Conservation (phyloP, 2,113 vertebrate genomes). For the Lasiurus borealis region DNA sequence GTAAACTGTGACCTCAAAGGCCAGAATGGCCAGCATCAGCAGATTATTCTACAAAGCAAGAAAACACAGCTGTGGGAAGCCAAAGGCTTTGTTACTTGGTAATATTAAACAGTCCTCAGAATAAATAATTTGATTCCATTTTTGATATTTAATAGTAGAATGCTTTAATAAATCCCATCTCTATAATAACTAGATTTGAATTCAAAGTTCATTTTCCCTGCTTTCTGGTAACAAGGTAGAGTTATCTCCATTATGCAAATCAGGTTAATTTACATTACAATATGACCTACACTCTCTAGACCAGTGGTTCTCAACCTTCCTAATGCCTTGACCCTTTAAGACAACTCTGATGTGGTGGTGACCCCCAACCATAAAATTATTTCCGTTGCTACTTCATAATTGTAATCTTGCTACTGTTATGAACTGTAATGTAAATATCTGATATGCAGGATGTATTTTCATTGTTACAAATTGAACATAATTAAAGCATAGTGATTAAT, state of each 20-base stretch:
- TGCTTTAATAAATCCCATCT: neutral
- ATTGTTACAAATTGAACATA: no score
- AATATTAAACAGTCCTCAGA: neutral
- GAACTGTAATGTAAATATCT: no score
- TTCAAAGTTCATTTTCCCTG: neutral
- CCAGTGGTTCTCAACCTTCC: no score
- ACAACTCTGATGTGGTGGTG: no score
- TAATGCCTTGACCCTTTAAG: no score
- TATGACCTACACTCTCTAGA: neutral
- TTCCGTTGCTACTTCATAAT: no score
- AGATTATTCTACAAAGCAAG: constrained; percentile 91
- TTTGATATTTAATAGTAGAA: neutral
- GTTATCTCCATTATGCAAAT: neutral
- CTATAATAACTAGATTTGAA: neutral
- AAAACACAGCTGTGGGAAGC: neutral
- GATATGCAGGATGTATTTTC: no score
- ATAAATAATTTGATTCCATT: neutral
- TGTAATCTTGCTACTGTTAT: no score
- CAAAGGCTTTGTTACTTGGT: neutral
- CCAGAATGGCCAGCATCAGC: constrained; percentile 95
- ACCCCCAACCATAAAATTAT: no score
- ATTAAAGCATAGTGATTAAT: no score
- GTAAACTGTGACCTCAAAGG: constrained; percentile 97
- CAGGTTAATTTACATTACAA: neutral
- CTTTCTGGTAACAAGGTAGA: neutral